Conservation (phyloP, 2,797 vertebrate species). For the Threskiornis aethiopicus region DNA sequence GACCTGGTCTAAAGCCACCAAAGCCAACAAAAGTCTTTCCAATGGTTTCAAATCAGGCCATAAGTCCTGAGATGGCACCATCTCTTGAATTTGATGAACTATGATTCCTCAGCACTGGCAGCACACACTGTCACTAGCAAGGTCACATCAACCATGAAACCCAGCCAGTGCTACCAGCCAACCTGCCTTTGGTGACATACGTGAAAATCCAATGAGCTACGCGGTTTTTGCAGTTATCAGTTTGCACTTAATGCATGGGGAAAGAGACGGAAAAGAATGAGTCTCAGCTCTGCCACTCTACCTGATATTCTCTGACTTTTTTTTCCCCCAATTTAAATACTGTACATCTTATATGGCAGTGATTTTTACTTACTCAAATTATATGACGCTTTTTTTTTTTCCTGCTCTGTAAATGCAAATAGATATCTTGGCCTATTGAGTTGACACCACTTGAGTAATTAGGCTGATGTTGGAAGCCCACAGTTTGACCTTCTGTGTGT, state of each 20-base stretch:
- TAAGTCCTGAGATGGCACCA: neutral
- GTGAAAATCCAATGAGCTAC: neutral
- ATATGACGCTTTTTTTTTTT: neutral
- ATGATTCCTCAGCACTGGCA: neutral
- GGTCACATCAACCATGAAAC: neutral
- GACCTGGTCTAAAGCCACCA: neutral
- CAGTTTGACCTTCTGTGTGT: neutral
- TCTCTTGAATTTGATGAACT: neutral
- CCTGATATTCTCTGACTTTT: neutral
- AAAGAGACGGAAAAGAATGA: neutral
- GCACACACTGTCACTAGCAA: neutral
- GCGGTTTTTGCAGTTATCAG: neutral
- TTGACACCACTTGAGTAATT: neutral
- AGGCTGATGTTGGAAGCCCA: neutral
- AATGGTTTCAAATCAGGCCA: neutral
- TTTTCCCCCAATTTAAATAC: neutral
- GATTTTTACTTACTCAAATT: slow-evolving; percentile 2
- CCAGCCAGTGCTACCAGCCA: neutral
- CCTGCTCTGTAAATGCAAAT: neutral
- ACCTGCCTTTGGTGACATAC: neutral
- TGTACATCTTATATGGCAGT: neutral
- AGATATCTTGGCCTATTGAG: neutral
- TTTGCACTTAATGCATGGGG: neutral
- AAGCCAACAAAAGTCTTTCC: neutral
- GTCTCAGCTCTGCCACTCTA: neutral